These are phyloP conservation scores for Penaeus japonicus DNA, from an alignment of 1,140 invertebrate genomes.

Conservation along the genomic window DNA sequence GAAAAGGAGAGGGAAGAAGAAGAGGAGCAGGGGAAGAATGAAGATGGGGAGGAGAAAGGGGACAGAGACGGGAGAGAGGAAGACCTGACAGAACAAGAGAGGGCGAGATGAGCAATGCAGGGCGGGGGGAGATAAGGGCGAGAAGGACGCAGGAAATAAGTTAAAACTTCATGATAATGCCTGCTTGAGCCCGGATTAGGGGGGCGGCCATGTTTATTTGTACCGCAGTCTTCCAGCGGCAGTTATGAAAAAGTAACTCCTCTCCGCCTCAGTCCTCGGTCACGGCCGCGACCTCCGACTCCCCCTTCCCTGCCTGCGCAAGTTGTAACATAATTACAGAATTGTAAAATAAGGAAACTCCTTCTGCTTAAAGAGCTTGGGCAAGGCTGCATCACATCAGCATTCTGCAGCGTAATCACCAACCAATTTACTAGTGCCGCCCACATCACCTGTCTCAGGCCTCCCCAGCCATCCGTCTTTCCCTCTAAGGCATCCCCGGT, in stretches of 20 bases:
- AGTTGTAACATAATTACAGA: slow-evolving; percentile 17
- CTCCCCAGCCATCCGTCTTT: background rate
- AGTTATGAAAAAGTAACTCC: no score
- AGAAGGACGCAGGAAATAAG: background rate
- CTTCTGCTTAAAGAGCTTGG: background rate
- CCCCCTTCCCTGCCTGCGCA: background rate
- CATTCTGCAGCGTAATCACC: slow-evolving; percentile 27
- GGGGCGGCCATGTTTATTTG: no score
- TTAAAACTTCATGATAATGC: no score
- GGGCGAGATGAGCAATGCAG: background rate
- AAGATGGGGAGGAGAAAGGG: background rate
- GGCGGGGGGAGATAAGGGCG: background rate
- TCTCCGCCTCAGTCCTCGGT: no score
- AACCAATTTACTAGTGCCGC: slow-evolving; percentile 7
- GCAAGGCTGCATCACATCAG: background rate
- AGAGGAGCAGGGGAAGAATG: background rate
- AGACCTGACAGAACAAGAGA: background rate
- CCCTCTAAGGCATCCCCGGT: background rate
- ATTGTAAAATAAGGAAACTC: slow-evolving; percentile 19
- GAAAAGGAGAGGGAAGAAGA: background rate
- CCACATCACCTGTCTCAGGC: background rate
- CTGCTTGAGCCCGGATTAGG: no score
- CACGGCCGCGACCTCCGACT: no score
- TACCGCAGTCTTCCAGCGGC: no score
- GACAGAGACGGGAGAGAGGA: no score